Percentiles rank a stretch among this genome's conserved stretches.
Conservation (phyloP, 2,113 vertebrate genomes). For the Phrynocephalus versicolor region DNA sequence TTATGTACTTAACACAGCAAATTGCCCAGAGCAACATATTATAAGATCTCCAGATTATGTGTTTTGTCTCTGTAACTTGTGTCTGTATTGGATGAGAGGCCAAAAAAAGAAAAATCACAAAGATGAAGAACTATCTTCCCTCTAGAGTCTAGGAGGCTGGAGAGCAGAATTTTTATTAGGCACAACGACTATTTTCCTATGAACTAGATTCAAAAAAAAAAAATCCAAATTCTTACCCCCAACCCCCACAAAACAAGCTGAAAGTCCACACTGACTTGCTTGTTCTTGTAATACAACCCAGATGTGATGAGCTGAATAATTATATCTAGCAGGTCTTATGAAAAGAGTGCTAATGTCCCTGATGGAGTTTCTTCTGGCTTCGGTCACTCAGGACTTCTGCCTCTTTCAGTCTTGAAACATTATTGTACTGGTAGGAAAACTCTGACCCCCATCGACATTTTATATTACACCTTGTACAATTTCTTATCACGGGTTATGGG, state of each 20-base stretch:
- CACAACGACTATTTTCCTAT: no score
- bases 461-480: not conserved
- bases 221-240: not conserved
- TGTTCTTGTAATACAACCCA: not conserved
- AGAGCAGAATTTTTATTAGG: not conserved
- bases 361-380: not conserved
- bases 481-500: not conserved
- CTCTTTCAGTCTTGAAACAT: not conserved
- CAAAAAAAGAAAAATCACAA: not conserved
- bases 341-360: not conserved
- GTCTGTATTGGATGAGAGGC: not conserved
- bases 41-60: not conserved
- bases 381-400: not conserved
- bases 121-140: not conserved
- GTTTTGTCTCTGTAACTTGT: not conserved
- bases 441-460: not conserved
- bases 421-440: no score
- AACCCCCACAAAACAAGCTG: not conserved
- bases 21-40: slow-evolving; percentile 22
- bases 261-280: not conserved
- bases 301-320: not conserved
- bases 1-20: slow-evolving; percentile 20
- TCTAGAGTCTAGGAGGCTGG: not conserved
- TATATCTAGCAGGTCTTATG: not conserved
- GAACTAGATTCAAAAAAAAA: no score